phyloP scores from a whole-genome alignment of 1,140 invertebrate species.

The Zaprionus gabonicus region DNA sequence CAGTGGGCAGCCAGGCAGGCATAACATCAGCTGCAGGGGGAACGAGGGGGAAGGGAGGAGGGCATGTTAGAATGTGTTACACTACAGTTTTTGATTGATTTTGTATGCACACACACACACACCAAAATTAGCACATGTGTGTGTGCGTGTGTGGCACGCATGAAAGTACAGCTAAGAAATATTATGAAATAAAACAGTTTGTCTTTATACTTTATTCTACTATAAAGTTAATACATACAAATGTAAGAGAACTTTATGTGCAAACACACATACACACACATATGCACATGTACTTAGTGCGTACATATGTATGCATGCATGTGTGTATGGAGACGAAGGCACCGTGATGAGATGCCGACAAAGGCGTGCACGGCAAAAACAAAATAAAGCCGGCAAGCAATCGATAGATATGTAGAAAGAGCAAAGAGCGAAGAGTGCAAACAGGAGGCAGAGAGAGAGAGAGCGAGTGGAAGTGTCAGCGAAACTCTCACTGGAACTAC shows the following conservation, averaged over 20 bases:
- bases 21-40: slow-evolving; percentile 8
- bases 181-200: not conserved
- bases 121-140: not conserved
- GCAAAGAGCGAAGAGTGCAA: slow-evolving; percentile 20
- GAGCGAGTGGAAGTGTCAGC: slow-evolving; percentile 3
- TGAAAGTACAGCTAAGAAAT: not conserved
- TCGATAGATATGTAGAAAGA: slow-evolving; percentile 14
- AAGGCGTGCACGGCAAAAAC: slow-evolving; percentile 44
- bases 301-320: not conserved
- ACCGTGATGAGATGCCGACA: slow-evolving; percentile 50
- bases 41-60: no score
- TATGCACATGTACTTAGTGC: no score
- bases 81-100: slow-evolving; percentile 8
- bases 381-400: slow-evolving; percentile 51
- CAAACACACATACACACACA: not conserved
- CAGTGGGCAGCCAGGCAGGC: not conserved
- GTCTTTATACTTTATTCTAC: not conserved
- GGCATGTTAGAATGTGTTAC: not conserved
- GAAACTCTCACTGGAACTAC: slow-evolving; percentile 44
- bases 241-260: not conserved
- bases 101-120: not conserved
- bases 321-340: slow-evolving; percentile 24
- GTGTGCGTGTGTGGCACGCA: not conserved
- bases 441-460: not conserved
- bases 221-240: not conserved